Evolutionary conservation across 1,140 invertebrate genomes (phyloP).

Genomic region (Patella vulgata): DNA sequence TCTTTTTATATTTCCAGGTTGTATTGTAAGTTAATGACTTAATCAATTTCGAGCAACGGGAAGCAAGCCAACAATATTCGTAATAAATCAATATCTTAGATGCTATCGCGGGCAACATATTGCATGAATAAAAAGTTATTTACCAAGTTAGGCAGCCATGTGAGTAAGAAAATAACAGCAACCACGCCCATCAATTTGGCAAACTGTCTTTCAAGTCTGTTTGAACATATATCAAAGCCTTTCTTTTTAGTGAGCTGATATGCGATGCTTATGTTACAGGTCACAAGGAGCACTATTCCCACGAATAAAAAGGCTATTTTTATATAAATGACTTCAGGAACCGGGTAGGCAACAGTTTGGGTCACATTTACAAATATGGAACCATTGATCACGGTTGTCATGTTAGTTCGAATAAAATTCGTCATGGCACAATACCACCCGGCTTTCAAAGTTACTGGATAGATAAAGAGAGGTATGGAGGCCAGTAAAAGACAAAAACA

Average conservation of each 20-base stretch:
- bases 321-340: constrained; percentile 6
- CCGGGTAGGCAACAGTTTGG: not conserved
- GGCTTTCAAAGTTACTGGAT: constrained; percentile 15
- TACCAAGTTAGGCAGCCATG: constrained; percentile 26
- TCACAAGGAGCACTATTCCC: constrained; percentile 3
- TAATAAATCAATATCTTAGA: too few relatives aligned
- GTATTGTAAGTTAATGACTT: too few relatives aligned
- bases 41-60: too few relatives aligned
- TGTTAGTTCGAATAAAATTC: not conserved
- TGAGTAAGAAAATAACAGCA: constrained; percentile 15
- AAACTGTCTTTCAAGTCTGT: constrained; percentile 17
- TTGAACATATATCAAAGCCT: constrained; percentile 6
- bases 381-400: not conserved
- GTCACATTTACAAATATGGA: not conserved
- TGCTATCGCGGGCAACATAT: too few relatives aligned
- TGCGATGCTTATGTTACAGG: constrained; percentile 19
- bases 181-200: constrained; percentile 22
- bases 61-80: too few relatives aligned
- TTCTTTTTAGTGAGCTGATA: constrained; percentile 11
- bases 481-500: constrained; percentile 22
- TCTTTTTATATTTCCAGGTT: too few relatives aligned
- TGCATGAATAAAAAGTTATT: too few relatives aligned
- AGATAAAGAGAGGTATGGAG: constrained; percentile 19
- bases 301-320: constrained; percentile 6
- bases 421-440: constrained; percentile 17